phyloP scores from a whole-genome alignment of 1,140 invertebrate species.

The Contarinia nasturtii region DNA sequence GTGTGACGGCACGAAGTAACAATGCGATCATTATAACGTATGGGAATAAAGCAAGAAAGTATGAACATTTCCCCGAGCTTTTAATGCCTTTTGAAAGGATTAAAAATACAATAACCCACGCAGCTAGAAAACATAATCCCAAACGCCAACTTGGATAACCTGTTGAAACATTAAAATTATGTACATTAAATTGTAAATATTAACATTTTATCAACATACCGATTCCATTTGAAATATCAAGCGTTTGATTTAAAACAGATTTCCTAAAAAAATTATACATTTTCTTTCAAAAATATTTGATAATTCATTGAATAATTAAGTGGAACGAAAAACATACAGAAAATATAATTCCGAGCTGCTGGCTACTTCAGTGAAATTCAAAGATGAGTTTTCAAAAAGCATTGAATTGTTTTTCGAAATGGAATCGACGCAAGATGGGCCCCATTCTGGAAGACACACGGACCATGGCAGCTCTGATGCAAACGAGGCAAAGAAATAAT shows the following conservation, averaged over 20 bases:
- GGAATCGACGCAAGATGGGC: conserved; percentile 11
- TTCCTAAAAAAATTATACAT: no score
- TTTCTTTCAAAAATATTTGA: no score
- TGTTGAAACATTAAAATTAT: no score
- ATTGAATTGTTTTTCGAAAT: background rate
- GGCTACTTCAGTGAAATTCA: conserved; percentile 8
- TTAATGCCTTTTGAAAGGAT: conserved; percentile 62
- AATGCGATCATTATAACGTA: conserved; percentile 65
- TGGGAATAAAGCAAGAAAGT: conserved; percentile 72
- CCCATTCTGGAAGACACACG: conserved; percentile 39
- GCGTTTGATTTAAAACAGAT: conserved; percentile 37
- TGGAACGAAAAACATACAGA: conserved; percentile 26
- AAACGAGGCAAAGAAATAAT: conserved; percentile 49
- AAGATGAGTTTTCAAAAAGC: no score
- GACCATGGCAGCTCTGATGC: conserved; percentile 41
- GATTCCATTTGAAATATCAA: conserved; percentile 38
- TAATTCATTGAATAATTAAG: no score
- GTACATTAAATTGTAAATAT: no score
- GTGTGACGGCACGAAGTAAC: conserved; percentile 48
- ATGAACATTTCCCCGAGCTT: conserved; percentile 56
- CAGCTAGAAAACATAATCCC: conserved; percentile 47
- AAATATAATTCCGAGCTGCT: conserved; percentile 41
- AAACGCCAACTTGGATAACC: conserved; percentile 60
- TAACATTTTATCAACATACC: no score
- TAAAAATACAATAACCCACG: conserved; percentile 59